A percentile compares a stretch with the other conserved stretches of the same genome.
These are phyloP conservation scores for Alethe castanea DNA, from an alignment of 2,113 vertebrate genomes.

Conservation along the genomic window DNA sequence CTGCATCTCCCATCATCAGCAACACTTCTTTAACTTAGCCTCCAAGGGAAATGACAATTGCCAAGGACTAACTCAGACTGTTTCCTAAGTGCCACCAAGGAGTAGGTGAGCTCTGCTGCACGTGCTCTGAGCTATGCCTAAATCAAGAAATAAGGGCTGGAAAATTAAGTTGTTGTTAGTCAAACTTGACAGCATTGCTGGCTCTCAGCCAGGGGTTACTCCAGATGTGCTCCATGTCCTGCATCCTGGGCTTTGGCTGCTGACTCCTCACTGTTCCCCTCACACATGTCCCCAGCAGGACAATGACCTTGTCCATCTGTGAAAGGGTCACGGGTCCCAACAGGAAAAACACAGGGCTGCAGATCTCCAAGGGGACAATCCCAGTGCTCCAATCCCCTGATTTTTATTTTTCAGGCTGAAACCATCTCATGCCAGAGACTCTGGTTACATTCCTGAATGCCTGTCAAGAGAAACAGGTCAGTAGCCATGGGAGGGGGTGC, in stretches of 20 bases:
- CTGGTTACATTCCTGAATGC: not conserved
- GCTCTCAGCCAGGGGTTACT: not conserved
- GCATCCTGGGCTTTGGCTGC: not conserved
- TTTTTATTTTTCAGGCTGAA: not conserved
- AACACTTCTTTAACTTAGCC: not conserved
- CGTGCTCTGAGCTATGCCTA: accelerated
- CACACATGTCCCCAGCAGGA: not conserved
- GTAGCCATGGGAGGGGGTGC: not conserved
- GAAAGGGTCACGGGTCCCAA: not conserved
- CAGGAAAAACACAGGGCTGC: not conserved
- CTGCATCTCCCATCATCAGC: not conserved
- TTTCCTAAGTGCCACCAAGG: not conserved
- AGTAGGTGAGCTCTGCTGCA: not conserved
- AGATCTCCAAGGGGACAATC: not conserved
- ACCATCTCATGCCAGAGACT: not conserved
- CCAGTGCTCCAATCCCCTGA: not conserved
- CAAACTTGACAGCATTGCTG: not conserved
- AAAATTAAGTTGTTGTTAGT: not conserved
- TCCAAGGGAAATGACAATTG: not conserved
- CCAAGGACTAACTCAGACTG: not conserved
- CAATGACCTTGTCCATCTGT: not conserved
- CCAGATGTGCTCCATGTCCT: not conserved
- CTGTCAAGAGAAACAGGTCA: not conserved
- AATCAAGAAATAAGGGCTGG: not conserved
- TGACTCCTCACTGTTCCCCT: not conserved